Base-by-base conservation (phyloP, 2,888 invertebrate genomes). In the Alloplasta piceator region DNA sequence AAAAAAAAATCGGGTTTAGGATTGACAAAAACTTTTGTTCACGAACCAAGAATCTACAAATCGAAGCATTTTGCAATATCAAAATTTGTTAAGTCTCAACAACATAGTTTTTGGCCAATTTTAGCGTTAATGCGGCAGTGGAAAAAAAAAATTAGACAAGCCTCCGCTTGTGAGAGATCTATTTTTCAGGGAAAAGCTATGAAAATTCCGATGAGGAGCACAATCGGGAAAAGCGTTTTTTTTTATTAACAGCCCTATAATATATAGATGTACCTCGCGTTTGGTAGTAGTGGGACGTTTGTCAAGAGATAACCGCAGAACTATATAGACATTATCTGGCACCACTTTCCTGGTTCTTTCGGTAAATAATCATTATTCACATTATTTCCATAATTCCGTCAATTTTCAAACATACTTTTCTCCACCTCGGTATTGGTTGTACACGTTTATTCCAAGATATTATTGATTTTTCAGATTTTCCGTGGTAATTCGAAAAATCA, bases 351-450 rank as follows among this genome's bases (percentile, higher is more conserved):
- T 26, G 9, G 14, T 55, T 55, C 48, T 26, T 26, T 16, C 16
- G 52, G 66, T 60, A 46, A 78, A 78, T 60, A 46, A 43, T 60
- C 67, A 38, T 63, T 72, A 39, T 50, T 75, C 16, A 16, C n/a
- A 60, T 14, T 10, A 70, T 74, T 70, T 70, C 26, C 77, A 64
- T 48, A 12, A 80, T 77, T 76, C 26, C 16, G 43, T 80, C n/a
- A 46, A 64, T 66, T 41, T 38, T 46, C 46, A 38, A 58, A 63
- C 14, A 38, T 52, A 38, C 16, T 70, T 58, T 60, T 46, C 38
- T 52, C 52, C 52, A 2, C 6, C 10, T 43, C 43, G 43, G 1
- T 43, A 43, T 43, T 43, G 10, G 6, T 43, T 48, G 5, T 48
- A 10, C 48, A 48, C 46, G 9, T 46, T 46, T 46, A 7, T n/a